Conservation (phyloP, 2,113 vertebrate genomes). For the Dicrurus megarhynchus region DNA sequence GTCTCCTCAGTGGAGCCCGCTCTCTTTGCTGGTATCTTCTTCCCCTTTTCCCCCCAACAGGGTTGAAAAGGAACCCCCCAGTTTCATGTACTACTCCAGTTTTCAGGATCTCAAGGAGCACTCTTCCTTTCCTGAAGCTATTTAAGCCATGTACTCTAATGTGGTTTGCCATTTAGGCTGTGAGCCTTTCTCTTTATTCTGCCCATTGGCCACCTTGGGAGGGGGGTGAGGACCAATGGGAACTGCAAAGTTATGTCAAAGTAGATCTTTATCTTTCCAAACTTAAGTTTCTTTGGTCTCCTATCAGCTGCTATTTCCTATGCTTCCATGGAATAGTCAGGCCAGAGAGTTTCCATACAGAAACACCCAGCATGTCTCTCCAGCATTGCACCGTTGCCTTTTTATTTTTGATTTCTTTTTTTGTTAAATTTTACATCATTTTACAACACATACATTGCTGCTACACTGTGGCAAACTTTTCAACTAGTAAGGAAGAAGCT, state of each 20-base stretch:
- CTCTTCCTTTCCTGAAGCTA: neutral
- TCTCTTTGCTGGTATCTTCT: neutral
- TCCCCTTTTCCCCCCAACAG: neutral
- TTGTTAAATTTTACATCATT: slow-evolving; percentile 7
- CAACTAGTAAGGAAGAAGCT: slow-evolving; percentile 15
- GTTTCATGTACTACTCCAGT: neutral
- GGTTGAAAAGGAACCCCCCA: neutral
- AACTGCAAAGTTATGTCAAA: neutral
- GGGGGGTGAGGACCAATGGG: neutral
- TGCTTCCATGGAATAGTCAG: neutral
- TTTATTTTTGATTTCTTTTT: neutral
- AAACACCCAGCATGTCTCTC: neutral
- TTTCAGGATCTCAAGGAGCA: neutral
- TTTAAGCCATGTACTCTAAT: neutral
- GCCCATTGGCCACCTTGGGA: neutral
- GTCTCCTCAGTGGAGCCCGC: accelerated
- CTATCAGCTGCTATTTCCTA: neutral
- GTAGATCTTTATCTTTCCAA: neutral
- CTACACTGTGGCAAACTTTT: slow-evolving; percentile 44
- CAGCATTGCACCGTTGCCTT: neutral
- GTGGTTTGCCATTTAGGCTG: neutral
- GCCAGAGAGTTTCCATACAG: neutral
- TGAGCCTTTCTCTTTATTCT: neutral
- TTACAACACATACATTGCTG: neutral
- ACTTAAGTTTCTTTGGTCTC: neutral